Evolutionary conservation across 2,888 invertebrate species (phyloP).

Genomic region (Nomada fucata): DNA sequence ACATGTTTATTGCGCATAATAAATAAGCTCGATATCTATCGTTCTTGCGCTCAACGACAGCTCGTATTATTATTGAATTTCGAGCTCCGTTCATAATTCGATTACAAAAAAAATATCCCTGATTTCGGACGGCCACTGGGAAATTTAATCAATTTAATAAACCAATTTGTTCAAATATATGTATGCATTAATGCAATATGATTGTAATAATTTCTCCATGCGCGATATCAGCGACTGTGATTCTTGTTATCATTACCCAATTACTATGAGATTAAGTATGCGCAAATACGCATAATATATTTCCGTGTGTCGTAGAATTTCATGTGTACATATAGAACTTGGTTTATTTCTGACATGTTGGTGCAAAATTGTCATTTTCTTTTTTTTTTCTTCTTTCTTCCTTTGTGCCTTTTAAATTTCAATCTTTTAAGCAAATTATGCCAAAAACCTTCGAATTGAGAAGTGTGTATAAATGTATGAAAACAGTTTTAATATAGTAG

Average conservation of each 20-base stretch:
- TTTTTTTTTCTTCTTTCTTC: neutral
- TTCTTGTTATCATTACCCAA: conserved; percentile 19
- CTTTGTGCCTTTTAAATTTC: conserved; percentile 4
- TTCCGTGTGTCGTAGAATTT: conserved; percentile 31
- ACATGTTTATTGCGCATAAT: conserved; percentile 49
- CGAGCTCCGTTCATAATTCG: conserved; percentile 10
- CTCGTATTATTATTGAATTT: conserved; percentile 30
- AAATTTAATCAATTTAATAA: conserved; percentile 37
- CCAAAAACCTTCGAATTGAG: conserved; percentile 5
- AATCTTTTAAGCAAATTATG: conserved; percentile 5
- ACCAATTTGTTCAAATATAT: conserved; percentile 24
- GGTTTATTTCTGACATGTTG: conserved; percentile 7
- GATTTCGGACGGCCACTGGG: conserved; percentile 55
- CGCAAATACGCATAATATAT: neutral
- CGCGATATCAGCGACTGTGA: conserved; percentile 45
- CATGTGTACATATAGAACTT: conserved; percentile 34
- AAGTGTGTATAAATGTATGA: conserved; percentile 26
- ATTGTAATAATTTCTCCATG: conserved; percentile 40
- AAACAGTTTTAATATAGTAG: neutral
- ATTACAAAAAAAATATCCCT: conserved; percentile 36
- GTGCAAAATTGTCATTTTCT: conserved; percentile 1
- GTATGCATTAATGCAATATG: conserved; percentile 21
- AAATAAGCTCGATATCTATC: conserved; percentile 61
- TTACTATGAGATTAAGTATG: conserved; percentile 23
- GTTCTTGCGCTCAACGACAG: conserved; percentile 27